Evolutionary conservation across 1,140 invertebrate species (phyloP).

Genomic region (Parapsyche elsis): DNA sequence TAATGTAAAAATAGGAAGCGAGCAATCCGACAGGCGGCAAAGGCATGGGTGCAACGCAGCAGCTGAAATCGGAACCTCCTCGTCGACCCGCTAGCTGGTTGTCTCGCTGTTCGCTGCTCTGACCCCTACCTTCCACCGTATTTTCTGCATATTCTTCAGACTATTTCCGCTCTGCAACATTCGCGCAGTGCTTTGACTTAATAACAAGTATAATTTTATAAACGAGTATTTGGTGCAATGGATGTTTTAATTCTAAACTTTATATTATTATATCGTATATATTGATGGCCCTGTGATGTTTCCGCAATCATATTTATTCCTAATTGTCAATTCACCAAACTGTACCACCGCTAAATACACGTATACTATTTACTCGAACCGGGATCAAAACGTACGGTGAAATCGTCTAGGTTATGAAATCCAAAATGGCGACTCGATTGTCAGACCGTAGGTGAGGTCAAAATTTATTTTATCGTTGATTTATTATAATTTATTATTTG

Average conservation of each 20-base stretch:
- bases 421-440: too few species aligned
- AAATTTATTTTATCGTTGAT: too few species aligned
- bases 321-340: neutral
- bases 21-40: slow-evolving; percentile 51
- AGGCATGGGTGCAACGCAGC: slow-evolving; percentile 39
- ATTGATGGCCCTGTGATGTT: slow-evolving; percentile 48
- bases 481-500: too few species aligned
- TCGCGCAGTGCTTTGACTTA: slow-evolving; percentile 11
- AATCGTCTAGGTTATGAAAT: too few species aligned
- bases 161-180: neutral
- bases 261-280: slow-evolving; percentile 7
- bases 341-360: too few species aligned
- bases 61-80: slow-evolving; percentile 47
- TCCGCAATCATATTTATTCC: slow-evolving; percentile 40
- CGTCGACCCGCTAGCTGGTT: slow-evolving; percentile 51
- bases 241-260: slow-evolving; percentile 45
- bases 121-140: slow-evolving; percentile 37
- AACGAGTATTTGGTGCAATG: slow-evolving; percentile 51
- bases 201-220: slow-evolving; percentile 26
- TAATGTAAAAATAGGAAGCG: slow-evolving; percentile 42
- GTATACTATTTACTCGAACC: too few species aligned
- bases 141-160: neutral
- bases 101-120: slow-evolving; percentile 52
- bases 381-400: too few species aligned
- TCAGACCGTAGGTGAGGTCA: too few species aligned